Percentiles rank a stretch among this genome's conserved stretches.
Evolutionary conservation across 2,888 invertebrate species (phyloP).

Genomic region (Parthenolecanium corni): DNA sequence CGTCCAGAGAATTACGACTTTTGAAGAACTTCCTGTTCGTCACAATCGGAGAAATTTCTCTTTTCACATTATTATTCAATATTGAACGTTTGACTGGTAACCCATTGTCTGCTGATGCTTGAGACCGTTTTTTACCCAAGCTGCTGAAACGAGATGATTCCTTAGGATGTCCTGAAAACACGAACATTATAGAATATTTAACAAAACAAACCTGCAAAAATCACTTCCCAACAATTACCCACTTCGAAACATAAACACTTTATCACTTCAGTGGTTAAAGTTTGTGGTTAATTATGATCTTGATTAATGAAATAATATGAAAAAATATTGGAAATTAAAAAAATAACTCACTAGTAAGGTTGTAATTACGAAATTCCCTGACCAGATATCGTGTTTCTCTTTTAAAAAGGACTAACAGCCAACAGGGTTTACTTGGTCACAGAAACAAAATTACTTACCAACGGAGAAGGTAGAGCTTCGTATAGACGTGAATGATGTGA

Average conservation of each 20-base stretch:
- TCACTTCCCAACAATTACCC: no score
- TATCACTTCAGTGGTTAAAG: no score
- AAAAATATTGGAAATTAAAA: no score
- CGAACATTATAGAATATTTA: not conserved
- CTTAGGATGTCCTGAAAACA: constrained; percentile 25
- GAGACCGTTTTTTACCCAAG: constrained; percentile 31
- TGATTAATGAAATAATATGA: no score
- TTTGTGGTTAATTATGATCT: no score
- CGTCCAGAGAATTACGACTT: constrained; percentile 52
- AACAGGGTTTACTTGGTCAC: no score
- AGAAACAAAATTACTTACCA: constrained; percentile 31
- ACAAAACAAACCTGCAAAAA: not conserved
- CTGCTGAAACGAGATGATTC: constrained; percentile 31
- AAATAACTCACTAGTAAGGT: no score
- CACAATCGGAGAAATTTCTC: constrained; percentile 40
- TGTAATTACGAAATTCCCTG: no score
- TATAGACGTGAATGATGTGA: constrained; percentile 83
- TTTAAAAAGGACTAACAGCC: no score
- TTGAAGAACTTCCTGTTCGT: constrained; percentile 72
- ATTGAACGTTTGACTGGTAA: constrained; percentile 37
- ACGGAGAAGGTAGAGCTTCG: constrained; percentile 49
- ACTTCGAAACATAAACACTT: no score
- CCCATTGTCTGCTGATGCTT: constrained; percentile 45
- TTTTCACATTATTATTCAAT: constrained; percentile 24
- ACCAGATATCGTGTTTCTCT: no score